Evolutionary conservation across 2,113 vertebrate species (phyloP), one percentile per base, ranked within the genome.

Genomic region (Malaclemys terrapin): DNA sequence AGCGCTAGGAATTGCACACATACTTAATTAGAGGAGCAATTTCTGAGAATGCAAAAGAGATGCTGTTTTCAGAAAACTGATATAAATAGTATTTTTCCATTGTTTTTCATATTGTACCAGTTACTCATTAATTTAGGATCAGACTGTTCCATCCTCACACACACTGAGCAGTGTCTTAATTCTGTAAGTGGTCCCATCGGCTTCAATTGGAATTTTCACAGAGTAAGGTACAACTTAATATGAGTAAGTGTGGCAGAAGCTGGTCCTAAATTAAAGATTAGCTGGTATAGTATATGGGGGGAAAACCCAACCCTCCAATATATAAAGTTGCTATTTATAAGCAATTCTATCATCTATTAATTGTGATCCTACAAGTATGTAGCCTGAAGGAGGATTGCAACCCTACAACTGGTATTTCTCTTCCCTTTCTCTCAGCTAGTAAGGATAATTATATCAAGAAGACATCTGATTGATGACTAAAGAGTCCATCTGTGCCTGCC

Each of bases 381-480:
- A 59, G 4, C 42, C 22, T 47, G 17, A n/a, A 22, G 22, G 47
- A 50, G 17, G 49, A 27, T 8, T 19, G 10, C n/a, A n/a, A 57
- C 11, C 42, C 10, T 12, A 29, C 57, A 13, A 59, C 31, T 13
- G 6, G 35, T 79, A 24, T 35, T 49, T 49, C 12, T 80, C 54
- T 50, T 35, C 24, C 25, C 5, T 29, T 12, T 47, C 49, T 59
- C 22, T 27, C 59, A 10, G 76, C n/a, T 59, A 80, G 35, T 62
- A 35, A 62, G 29, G 31, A 31, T 13, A 50, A 13, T 45, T 78
- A 59, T 10, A 78, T 50, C 52, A 49, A 24, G 10, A 56, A 82
- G 31, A 27, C 10, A 22, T 0, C 14, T 42, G 8, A 29, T 50
- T 3, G 25, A 89, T 20, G 57, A 76, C 10, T 4, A n/a, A 72